phyloP scores from a whole-genome alignment of 1,140 invertebrate genomes.

The Ceratoteleas bidentatus region DNA sequence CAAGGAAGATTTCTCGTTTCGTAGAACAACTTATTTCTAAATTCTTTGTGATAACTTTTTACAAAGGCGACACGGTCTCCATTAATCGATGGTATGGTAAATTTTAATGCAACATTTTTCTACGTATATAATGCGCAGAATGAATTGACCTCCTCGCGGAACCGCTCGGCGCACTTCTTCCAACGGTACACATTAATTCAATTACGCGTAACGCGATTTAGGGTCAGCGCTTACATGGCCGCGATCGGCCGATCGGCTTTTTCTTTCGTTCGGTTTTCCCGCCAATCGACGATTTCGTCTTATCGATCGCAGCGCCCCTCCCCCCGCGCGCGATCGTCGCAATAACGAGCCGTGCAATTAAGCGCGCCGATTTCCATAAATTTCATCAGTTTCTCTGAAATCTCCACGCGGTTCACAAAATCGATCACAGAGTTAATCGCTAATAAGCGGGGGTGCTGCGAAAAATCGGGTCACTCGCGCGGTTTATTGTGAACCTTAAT shows the following conservation, averaged over 20 bases:
- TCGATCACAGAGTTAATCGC: too few species aligned
- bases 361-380: constrained; percentile 18
- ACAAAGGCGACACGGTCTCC: too few species aligned
- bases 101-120: too few species aligned
- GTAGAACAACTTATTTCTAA: too few species aligned
- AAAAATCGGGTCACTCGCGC: too few species aligned
- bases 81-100: too few species aligned
- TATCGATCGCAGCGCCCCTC: constrained; percentile 1
- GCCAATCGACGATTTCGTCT: constrained; percentile 20
- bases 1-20: too few species aligned
- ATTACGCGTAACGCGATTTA: constrained; percentile 51
- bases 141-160: constrained; percentile 43
- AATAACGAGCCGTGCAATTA: constrained; percentile 30
- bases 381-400: too few species aligned
- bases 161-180: constrained; percentile 12
- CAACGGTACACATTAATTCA: constrained; percentile 52
- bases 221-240: constrained; percentile 32
- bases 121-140: constrained; percentile 10
- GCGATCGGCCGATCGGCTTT: constrained; percentile 15
- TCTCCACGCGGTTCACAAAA: too few species aligned
- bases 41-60: too few species aligned
- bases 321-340: too few species aligned
- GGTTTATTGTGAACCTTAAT: not conserved
- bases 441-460: too few species aligned
- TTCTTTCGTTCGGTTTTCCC: constrained; percentile 36